Conservation (phyloP, 2,113 vertebrate genomes). For the Oreochromis niloticus region DNA sequence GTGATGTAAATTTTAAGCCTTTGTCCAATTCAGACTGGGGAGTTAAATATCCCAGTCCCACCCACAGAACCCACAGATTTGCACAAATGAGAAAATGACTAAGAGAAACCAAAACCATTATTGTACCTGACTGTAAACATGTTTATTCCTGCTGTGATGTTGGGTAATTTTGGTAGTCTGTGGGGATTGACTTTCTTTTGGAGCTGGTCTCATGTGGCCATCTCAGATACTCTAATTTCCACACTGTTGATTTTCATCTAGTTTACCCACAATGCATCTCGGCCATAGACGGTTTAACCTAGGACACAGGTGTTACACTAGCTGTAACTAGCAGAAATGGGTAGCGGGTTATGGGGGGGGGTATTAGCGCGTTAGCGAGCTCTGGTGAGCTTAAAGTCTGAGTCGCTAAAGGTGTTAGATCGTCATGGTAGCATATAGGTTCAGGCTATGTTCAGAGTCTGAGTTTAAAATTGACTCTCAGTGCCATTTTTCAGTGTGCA, state of each 20-base stretch:
- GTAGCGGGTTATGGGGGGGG: not conserved
- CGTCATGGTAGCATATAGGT: not conserved
- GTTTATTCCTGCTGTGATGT: not conserved
- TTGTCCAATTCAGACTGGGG: not conserved
- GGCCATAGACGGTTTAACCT: not conserved
- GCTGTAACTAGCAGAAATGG: not conserved
- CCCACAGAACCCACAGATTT: not conserved
- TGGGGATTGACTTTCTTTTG: not conserved
- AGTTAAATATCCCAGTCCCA: not conserved
- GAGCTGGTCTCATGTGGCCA: not conserved
- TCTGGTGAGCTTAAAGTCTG: not conserved
- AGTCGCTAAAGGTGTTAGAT: accelerated
- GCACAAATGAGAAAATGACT: accelerated
- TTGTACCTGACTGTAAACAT: not conserved
- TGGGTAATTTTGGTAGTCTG: not conserved
- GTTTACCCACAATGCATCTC: not conserved
- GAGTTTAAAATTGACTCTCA: not conserved
- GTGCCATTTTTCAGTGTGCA: not conserved
- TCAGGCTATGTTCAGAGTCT: not conserved
- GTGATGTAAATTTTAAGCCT: not conserved
- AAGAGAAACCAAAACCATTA: not conserved
- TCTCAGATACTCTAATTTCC: not conserved
- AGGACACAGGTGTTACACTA: not conserved
- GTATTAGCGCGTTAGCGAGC: not conserved
- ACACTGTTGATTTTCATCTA: not conserved